phyloP scores from a whole-genome alignment of 1,140 invertebrate species.

The Eriocheir sinensis region DNA sequence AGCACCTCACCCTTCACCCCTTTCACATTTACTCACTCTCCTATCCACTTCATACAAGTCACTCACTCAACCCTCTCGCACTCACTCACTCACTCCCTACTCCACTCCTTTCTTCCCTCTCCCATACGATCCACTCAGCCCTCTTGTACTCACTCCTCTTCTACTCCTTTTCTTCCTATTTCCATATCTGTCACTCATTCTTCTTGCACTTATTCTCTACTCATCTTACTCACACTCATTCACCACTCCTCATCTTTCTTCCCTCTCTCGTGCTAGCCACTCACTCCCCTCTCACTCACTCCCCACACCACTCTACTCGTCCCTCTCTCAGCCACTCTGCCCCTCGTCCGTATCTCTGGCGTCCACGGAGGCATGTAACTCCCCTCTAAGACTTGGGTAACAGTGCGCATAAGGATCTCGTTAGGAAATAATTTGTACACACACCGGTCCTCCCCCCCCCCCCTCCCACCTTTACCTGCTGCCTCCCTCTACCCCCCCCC shows the following conservation, averaged over 20 bases:
- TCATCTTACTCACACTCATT: not conserved
- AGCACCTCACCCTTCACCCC: too few relatives aligned
- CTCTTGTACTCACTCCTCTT: not conserved
- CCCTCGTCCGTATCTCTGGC: conserved; percentile 40
- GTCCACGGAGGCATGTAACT: conserved; percentile 31
- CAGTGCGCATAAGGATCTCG: conserved; percentile 46
- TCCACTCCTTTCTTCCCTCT: not conserved
- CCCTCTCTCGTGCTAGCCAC: not conserved
- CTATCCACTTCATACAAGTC: too few relatives aligned
- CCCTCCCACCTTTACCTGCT: not conserved
- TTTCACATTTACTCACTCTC: too few relatives aligned
- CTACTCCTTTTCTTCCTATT: not conserved
- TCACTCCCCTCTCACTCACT: not conserved
- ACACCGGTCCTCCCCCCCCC: not conserved
- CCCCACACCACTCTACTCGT: not conserved
- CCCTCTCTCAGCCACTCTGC: not conserved
- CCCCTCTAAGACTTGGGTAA: not conserved
- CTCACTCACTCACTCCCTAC: too few relatives aligned
- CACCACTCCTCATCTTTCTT: not conserved
- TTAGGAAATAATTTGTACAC: conserved; percentile 63
- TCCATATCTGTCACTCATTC: not conserved
- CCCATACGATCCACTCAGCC: not conserved
- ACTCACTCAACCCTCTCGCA: too few relatives aligned
- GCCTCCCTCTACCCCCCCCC: not conserved
- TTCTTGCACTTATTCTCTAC: not conserved